A percentile compares a stretch with the other conserved stretches of the same genome.
phyloP scores from a whole-genome alignment of 2,113 vertebrate genomes.

The Nesoenas mayeri region DNA sequence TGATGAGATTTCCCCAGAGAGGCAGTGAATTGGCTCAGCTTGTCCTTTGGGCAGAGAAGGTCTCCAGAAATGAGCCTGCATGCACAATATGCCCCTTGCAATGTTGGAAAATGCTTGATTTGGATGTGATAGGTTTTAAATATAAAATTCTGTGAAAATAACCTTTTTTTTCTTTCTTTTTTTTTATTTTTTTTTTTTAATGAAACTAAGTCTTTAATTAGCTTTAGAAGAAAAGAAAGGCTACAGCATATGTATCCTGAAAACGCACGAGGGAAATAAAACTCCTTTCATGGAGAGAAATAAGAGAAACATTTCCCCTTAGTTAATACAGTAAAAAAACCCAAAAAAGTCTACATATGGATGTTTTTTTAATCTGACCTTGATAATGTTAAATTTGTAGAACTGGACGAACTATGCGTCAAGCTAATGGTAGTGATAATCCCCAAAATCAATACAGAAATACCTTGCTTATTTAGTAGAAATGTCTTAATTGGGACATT shows the following conservation, averaged over 20 bases:
- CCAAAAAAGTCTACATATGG: not conserved
- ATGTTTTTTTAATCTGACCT: not conserved
- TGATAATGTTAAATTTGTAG: not conserved
- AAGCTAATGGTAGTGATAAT: not conserved
- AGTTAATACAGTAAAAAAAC: not conserved
- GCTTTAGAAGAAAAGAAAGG: not conserved
- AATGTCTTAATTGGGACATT: not conserved
- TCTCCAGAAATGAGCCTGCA: not conserved
- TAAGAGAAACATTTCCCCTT: not conserved
- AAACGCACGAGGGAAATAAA: not conserved
- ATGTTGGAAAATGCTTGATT: not conserved
- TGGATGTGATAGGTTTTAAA: not conserved
- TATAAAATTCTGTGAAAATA: not conserved
- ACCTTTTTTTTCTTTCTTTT: too few relatives aligned
- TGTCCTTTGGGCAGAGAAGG: not conserved
- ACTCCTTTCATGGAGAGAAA: not conserved
- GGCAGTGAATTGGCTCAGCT: rapidly evolving
- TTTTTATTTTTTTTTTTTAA: not conserved
- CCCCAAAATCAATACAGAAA: not conserved
- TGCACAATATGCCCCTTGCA: not conserved
- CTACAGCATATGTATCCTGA: not conserved
- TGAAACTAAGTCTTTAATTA: not conserved
- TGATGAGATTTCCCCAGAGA: not conserved
- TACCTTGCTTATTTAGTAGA: not conserved
- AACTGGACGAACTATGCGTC: not conserved